These are phyloP conservation scores for Iphiclides podalirius DNA, from an alignment of 2,888 invertebrate genomes.

Conservation along the genomic window DNA sequence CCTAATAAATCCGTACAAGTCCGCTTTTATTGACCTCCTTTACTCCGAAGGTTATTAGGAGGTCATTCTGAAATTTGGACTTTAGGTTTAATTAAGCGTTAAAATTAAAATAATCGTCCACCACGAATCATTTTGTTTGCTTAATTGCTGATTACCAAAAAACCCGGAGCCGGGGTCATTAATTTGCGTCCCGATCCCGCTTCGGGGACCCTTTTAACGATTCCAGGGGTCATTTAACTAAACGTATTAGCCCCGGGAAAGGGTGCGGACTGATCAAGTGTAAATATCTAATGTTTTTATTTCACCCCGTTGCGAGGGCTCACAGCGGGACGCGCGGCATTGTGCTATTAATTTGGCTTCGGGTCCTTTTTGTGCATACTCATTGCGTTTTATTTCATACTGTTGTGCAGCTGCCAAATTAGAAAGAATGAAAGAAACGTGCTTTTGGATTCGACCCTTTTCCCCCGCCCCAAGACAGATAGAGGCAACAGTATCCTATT, in stretches of 20 bases:
- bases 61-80: no score
- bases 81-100: background rate
- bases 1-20: no score
- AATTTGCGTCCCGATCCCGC: conserved; percentile 35
- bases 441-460: conserved; percentile 18
- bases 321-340: conserved; percentile 30
- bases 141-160: conserved; percentile 21
- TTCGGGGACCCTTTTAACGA: conserved; percentile 52
- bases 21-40: no score
- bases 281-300: conserved; percentile 66
- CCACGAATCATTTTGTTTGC: conserved; percentile 17
- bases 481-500: no score
- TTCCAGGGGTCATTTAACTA: conserved; percentile 70
- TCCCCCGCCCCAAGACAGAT: no score
- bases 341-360: conserved; percentile 1
- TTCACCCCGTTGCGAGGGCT: conserved; percentile 46
- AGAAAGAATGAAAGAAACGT: conserved; percentile 16
- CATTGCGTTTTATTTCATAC: conserved; percentile 15
- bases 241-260: conserved; percentile 57
- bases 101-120: conserved; percentile 8
- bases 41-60: no score
- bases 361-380: conserved; percentile 2
- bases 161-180: conserved; percentile 32
- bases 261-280: conserved; percentile 72
- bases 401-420: conserved; percentile 26